Percentiles rank a stretch among this genome's conserved stretches.
Conservation (phyloP, 2,888 invertebrate species). For the Pilophorus perplexus region DNA sequence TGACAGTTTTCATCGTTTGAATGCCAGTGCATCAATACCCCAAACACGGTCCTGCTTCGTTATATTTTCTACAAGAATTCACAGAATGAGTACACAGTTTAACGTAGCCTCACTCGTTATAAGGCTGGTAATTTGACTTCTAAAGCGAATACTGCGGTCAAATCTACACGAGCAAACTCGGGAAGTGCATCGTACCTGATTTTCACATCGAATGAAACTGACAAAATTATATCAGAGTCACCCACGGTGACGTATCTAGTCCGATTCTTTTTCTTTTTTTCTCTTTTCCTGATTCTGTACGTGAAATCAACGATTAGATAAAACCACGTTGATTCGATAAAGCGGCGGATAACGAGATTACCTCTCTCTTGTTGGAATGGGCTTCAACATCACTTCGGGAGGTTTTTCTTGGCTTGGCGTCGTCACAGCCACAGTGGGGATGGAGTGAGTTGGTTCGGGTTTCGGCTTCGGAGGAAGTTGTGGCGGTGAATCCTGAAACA, state of each 20-base stretch:
- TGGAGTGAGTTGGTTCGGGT: slow-evolving; percentile 41
- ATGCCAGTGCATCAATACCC: too few relatives aligned
- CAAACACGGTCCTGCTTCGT: too few relatives aligned
- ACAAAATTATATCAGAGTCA: slow-evolving; percentile 22
- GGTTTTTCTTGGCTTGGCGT: slow-evolving; percentile 44
- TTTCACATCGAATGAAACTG: slow-evolving; percentile 25
- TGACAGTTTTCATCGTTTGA: too few relatives aligned
- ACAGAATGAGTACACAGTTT: too few relatives aligned
- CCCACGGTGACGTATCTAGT: background rate
- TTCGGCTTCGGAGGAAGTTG: slow-evolving; percentile 41
- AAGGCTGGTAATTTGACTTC: too few relatives aligned
- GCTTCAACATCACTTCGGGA: slow-evolving; percentile 29
- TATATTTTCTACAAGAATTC: too few relatives aligned
- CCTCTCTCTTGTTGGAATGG: slow-evolving; percentile 31
- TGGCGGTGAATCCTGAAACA: slow-evolving; percentile 26
- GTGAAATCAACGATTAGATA: too few relatives aligned
- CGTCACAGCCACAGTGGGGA: slow-evolving; percentile 46
- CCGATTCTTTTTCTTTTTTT: slow-evolving; percentile 20
- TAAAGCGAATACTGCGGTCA: too few relatives aligned
- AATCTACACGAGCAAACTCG: too few relatives aligned
- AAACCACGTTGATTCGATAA: too few relatives aligned
- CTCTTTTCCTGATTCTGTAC: slow-evolving; percentile 26
- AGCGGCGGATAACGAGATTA: too few relatives aligned
- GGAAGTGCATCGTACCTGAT: slow-evolving; percentile 31
- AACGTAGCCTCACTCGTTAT: too few relatives aligned